Conservation (phyloP, 2,888 invertebrate species). For the Xestia c-nigrum region DNA sequence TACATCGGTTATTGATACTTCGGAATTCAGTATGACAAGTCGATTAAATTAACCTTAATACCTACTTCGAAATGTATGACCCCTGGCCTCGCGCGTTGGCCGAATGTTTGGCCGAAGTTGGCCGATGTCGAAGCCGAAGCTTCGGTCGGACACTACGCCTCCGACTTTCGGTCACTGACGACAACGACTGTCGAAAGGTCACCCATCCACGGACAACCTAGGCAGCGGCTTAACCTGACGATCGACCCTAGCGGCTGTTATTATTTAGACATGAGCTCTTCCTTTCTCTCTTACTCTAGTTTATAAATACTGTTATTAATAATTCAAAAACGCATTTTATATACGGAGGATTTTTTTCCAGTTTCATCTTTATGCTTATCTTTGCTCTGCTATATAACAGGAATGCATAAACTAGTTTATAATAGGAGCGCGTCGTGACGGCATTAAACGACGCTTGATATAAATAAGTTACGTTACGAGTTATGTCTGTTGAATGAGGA, state of each 20-base stretch:
- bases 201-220: not conserved
- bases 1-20: too few relatives aligned
- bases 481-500: conserved; percentile 29
- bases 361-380: not conserved
- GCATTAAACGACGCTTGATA: conserved; percentile 21
- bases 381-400: conserved; percentile 10
- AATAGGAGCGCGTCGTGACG: conserved; percentile 40
- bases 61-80: too few relatives aligned
- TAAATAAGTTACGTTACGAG: conserved; percentile 25
- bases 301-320: conserved; percentile 1
- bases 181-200: too few relatives aligned
- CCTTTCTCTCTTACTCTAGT: not conserved
- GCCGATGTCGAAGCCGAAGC: too few relatives aligned
- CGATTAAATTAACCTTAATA: too few relatives aligned
- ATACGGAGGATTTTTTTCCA: not conserved
- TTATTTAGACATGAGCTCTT: not conserved
- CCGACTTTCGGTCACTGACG: too few relatives aligned
- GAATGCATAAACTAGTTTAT: conserved; percentile 33
- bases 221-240: not conserved
- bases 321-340: not conserved
- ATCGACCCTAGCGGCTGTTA: not conserved
- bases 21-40: too few relatives aligned
- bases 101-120: too few relatives aligned
- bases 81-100: too few relatives aligned
- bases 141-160: too few relatives aligned